phyloP scores from a whole-genome alignment of 2,113 vertebrate species.

The Ciconia boyciana region DNA sequence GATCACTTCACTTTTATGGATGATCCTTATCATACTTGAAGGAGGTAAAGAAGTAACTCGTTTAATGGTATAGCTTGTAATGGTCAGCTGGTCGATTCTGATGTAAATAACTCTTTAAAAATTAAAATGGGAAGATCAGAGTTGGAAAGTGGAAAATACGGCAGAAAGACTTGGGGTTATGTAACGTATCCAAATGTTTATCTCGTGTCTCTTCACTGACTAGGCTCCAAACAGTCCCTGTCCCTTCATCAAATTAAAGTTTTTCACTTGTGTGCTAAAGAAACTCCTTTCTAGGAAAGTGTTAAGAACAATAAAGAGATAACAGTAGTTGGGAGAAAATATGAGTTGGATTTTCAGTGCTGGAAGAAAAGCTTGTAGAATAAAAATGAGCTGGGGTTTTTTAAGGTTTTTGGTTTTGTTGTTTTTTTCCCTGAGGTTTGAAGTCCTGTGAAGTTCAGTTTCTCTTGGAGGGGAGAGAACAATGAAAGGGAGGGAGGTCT shows the following conservation, averaged over 20 bases:
- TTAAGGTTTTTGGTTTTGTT: background rate
- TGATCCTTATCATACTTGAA: background rate
- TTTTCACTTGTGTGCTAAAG: background rate
- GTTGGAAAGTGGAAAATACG: background rate
- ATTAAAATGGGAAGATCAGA: background rate
- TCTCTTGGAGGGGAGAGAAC: background rate
- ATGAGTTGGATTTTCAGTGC: background rate
- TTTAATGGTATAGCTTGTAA: background rate
- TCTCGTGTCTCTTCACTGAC: background rate
- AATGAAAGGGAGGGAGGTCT: background rate
- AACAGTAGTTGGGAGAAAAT: background rate
- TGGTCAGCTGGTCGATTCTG: background rate
- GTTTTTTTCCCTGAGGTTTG: background rate
- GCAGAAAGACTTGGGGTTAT: background rate
- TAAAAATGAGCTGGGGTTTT: background rate
- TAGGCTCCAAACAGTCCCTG: background rate
- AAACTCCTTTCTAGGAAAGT: background rate
- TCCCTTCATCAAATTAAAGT: background rate
- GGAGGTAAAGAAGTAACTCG: background rate
- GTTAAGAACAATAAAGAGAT: background rate
- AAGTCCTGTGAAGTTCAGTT: conserved; percentile 4
- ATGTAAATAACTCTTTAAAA: background rate
- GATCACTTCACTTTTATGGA: background rate
- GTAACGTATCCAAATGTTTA: background rate
- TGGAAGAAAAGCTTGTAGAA: background rate